A percentile compares a stretch with the other conserved stretches of the same genome.
Conservation (phyloP, 2,888 invertebrate genomes). For the Melanchra persicariae region DNA sequence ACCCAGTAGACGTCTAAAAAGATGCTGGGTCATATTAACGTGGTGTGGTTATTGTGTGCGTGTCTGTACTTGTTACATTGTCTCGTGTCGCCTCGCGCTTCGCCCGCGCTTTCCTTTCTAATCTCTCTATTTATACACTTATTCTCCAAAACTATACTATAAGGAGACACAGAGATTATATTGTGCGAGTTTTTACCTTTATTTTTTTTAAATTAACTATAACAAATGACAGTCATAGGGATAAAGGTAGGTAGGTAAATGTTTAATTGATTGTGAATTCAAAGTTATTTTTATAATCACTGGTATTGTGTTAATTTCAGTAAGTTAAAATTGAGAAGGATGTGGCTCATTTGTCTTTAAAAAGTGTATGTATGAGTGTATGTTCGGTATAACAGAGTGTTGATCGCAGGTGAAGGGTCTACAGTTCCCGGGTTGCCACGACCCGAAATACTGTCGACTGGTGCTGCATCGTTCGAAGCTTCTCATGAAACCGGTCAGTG, state of each 20-base stretch:
- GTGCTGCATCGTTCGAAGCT: conserved; percentile 99
- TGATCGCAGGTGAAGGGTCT: conserved; percentile 97
- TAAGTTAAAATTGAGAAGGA: neutral
- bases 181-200: conserved; percentile 11
- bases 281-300: neutral
- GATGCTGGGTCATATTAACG: conserved; percentile 70
- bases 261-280: neutral
- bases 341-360: conserved; percentile 40
- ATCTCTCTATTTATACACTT: conserved; percentile 43
- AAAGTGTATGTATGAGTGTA: conserved; percentile 72
- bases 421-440: conserved; percentile 98
- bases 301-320: conserved; percentile 30
- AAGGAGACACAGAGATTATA: conserved; percentile 44
- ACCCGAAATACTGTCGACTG: conserved; percentile 98
- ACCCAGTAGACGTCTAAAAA: conserved; percentile 64
- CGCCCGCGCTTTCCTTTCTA: conserved; percentile 75
- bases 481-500: conserved; percentile 98
- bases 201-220: neutral
- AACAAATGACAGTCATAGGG: neutral
- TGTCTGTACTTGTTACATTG: conserved; percentile 72
- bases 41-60: conserved; percentile 84
- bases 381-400: conserved; percentile 80
- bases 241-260: too few relatives aligned
- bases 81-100: conserved; percentile 84
- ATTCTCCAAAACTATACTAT: conserved; percentile 47